Evolutionary conservation across 2,113 vertebrate species (phyloP).

Genomic region (Silurus asotus): DNA sequence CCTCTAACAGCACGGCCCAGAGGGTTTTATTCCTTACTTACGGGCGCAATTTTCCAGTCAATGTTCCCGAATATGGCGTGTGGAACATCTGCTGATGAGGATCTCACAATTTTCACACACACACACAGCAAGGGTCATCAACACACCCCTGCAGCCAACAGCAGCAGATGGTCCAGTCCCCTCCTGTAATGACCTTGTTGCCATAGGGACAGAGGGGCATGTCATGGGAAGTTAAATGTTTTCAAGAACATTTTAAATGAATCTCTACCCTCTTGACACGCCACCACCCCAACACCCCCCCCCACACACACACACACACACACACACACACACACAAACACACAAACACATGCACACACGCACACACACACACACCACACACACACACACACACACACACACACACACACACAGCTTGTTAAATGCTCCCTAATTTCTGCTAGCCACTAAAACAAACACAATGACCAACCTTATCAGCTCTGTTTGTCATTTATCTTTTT

Average conservation of each 20-base stretch:
- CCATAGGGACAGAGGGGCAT: constrained; percentile 52
- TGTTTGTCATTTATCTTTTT: not conserved
- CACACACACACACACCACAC: constrained; percentile 23
- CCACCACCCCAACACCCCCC: not conserved
- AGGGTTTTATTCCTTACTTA: not conserved
- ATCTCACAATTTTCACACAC: constrained; percentile 27
- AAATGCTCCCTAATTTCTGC: not conserved
- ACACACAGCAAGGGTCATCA: not conserved
- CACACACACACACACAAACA: constrained; percentile 21
- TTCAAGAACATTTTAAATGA: constrained; percentile 42
- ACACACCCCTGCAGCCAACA: constrained; percentile 39
- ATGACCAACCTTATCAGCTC: not conserved
- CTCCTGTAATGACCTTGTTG: constrained; percentile 51
- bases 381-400: constrained; percentile 30
- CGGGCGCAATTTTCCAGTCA: not conserved
- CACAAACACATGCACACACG: too few relatives aligned
- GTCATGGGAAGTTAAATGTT: constrained; percentile 46
- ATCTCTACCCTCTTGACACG: not conserved
- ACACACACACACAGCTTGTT: constrained; percentile 11
- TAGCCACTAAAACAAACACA: constrained; percentile 10
- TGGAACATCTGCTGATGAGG: constrained; percentile 47
- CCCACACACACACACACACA: constrained; percentile 31
- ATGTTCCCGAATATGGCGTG: not conserved
- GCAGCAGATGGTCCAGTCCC: constrained; percentile 54
- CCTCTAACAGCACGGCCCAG: not conserved